Evolutionary conservation across 2,113 vertebrate genomes (phyloP).

Genomic region (Apodemus sylvaticus): DNA sequence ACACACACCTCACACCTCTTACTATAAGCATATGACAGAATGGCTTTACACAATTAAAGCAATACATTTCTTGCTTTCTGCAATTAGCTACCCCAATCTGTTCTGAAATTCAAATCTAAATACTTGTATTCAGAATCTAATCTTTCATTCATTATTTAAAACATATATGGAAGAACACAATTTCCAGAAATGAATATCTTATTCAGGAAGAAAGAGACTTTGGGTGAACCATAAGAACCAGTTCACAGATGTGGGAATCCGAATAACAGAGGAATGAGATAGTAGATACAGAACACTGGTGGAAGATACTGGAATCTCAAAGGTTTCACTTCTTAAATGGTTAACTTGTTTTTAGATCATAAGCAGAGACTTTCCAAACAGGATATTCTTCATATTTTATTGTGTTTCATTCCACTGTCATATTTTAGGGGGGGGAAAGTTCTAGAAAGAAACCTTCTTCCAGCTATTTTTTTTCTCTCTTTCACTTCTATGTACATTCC

Average conservation of each 20-base stretch:
- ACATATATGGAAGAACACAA: not conserved
- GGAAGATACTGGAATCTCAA: not conserved
- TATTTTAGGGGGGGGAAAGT: not conserved
- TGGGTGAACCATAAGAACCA: not conserved
- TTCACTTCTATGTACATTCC: not conserved
- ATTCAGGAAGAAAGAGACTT: not conserved
- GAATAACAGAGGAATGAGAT: not conserved
- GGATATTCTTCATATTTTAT: not conserved
- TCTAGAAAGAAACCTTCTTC: not conserved
- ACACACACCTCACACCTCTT: not conserved
- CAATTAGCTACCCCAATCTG: not conserved
- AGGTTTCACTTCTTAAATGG: not conserved
- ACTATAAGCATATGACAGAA: not conserved
- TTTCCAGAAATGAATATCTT: not conserved
- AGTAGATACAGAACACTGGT: too few species aligned
- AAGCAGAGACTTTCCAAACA: not conserved
- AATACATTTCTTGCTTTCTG: not conserved
- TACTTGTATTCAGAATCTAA: not conserved
- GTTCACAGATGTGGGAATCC: rapidly evolving
- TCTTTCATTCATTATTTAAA: not conserved
- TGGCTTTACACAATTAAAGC: not conserved
- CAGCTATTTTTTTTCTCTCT: not conserved
- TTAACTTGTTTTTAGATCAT: not conserved
- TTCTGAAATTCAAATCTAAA: not conserved
- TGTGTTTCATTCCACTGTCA: not conserved